Percentiles rank a stretch among this genome's conserved stretches.
These are phyloP conservation scores for Perca fluviatilis DNA, from an alignment of 2,113 vertebrate species.

Conservation along the genomic window DNA sequence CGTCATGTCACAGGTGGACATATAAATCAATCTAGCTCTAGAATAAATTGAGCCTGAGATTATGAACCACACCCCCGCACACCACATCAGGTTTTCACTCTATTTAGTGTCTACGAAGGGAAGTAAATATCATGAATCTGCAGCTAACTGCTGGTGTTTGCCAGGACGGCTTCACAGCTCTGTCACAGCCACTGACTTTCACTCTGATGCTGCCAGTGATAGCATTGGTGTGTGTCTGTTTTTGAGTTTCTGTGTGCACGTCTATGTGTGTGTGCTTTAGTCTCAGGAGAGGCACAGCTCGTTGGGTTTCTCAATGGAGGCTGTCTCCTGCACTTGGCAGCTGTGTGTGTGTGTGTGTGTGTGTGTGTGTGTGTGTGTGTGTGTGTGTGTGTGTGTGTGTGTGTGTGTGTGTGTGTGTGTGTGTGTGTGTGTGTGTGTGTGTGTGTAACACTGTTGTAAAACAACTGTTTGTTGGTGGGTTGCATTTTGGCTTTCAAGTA, in stretches of 20 bases:
- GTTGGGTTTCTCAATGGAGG: conserved; percentile 82
- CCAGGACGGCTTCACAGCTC: conserved; percentile 57
- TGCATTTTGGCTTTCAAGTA: conserved; percentile 75
- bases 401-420: neutral
- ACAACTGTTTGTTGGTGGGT: conserved; percentile 77
- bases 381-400: conserved; percentile 40
- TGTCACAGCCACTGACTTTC: conserved; percentile 52
- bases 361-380: conserved; percentile 36
- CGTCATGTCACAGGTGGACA: neutral
- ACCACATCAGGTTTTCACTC: conserved; percentile 38
- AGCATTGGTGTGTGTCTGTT: conserved; percentile 35
- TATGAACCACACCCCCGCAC: conserved; percentile 3
- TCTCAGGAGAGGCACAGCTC: conserved; percentile 81
- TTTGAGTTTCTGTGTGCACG: conserved; percentile 1
- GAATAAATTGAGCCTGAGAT: neutral
- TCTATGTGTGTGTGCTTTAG: conserved; percentile 14
- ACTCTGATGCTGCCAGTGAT: conserved; percentile 60
- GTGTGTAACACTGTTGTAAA: conserved; percentile 58
- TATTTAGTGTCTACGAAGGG: conserved; percentile 40
- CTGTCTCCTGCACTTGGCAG: conserved; percentile 77
- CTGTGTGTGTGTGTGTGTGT: conserved; percentile 26
- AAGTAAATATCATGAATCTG: conserved; percentile 40
- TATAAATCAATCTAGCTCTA: neutral
- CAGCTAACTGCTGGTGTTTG: conserved; percentile 38
- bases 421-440: conserved; percentile 32